Evolutionary conservation across 2,797 vertebrate genomes (phyloP), one percentile per base, ranked within the genome.

Genomic region (Mareca penelope): DNA sequence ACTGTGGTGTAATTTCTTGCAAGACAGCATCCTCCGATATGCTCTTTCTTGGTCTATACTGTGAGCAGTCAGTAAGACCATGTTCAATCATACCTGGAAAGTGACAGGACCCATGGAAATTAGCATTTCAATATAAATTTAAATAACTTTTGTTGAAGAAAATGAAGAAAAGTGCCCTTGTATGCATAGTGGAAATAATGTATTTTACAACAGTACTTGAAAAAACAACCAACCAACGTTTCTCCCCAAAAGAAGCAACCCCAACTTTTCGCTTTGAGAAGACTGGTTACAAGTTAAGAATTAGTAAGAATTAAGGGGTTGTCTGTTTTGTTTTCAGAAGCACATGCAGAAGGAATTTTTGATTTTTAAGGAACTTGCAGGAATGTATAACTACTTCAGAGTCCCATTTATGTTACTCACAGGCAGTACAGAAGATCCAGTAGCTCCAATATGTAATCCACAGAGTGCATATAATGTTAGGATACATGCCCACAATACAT

Each of bases 81-180:
- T 99, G 99, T 87, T 99, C 99, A 48, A 99, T 98, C 99, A 99
- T 98, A 53, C 99, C 99, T 99, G 90, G 23, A 95, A 97, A 84
- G 70, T 0, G 39, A 63, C 15, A 88, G 57, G 60, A 91, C 2
- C 44, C 8, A 52, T 2, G 1, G 69, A 3, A 29, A 70, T 48
- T 57, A 95, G 46, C 55, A 72, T 21, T 73, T 79, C 63, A 55
- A 8, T 0, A 24, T 17, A 63, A 44, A 65, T 14, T 19, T 11
- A 61, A 63, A 26, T 50, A 9, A 60, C 23, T 76, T 71, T 2
- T 35, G 12, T 13, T 53, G 11, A 56, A n/a, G 10, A 18, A 37
- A 67, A 31, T 15, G 1, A 69, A 63, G 29, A 39, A 88, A 88
- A 31, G 31, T 33, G 15, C 8, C 75, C 29, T 59, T 42, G 23